A percentile compares a stretch with the other conserved stretches of the same genome.
phyloP scores from a whole-genome alignment of 92 coral and sea anemone species.

The Zoanthus sansibaricus region DNA sequence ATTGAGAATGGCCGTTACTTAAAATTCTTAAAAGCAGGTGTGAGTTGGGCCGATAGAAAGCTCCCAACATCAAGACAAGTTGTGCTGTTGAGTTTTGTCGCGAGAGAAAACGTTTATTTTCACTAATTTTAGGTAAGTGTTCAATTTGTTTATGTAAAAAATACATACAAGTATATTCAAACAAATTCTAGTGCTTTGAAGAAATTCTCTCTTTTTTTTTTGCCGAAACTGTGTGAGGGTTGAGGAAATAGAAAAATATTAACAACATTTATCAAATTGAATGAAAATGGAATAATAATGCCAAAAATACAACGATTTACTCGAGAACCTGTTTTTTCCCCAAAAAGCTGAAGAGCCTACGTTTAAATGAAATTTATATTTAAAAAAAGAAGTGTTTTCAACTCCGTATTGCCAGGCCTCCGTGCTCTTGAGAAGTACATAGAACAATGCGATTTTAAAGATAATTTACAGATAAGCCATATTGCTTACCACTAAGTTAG shows the following conservation, averaged over 20 bases:
- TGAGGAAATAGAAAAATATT: background rate
- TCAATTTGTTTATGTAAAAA: background rate
- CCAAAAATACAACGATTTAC: too few species aligned
- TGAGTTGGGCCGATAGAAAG: background rate
- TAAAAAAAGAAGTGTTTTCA: background rate
- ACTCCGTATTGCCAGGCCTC: background rate
- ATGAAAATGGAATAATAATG: too few species aligned
- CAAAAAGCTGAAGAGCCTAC: background rate
- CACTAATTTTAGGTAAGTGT: background rate
- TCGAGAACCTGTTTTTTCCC: background rate
- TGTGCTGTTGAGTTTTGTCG: slow-evolving; percentile 1
- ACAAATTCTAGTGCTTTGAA: background rate
- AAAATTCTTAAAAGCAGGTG: slow-evolving; percentile 30
- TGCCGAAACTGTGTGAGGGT: background rate
- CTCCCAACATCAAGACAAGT: background rate
- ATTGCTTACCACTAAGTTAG: background rate
- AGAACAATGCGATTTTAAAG: background rate
- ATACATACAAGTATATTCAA: background rate
- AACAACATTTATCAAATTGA: too few species aligned
- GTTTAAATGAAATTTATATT: background rate
- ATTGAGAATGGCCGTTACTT: slow-evolving; percentile 41
- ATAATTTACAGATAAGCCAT: background rate
- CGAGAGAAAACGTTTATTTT: background rate
- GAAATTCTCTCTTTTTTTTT: background rate
- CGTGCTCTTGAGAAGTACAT: background rate